Evolutionary conservation across 2,797 vertebrate species (phyloP).

Genomic region (Rhyacichthys aspro): DNA sequence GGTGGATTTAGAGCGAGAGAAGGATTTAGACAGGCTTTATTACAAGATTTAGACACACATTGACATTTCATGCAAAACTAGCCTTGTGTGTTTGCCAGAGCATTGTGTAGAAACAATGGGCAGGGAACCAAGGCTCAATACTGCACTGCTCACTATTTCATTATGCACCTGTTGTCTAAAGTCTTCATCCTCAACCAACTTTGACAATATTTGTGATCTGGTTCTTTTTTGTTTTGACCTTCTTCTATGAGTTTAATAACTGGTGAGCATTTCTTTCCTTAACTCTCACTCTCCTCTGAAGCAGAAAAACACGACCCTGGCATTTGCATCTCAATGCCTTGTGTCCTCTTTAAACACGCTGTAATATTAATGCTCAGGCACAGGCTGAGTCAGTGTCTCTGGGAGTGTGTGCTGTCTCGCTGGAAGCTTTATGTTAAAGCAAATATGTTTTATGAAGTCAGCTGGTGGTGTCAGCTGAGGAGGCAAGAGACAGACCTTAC

Average conservation of each 20-base stretch:
- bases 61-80: conserved; percentile 20
- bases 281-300: not conserved
- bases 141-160: not conserved
- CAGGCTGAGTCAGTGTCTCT: conserved; percentile 11
- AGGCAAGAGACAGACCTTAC: conserved; percentile 9
- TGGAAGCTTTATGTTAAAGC: not conserved
- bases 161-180: too few species aligned
- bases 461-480: conserved; percentile 5
- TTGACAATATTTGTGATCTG: too few species aligned
- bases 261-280: not conserved
- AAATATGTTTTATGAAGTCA: conserved; percentile 14
- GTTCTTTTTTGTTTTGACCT: not conserved
- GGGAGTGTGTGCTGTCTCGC: not conserved
- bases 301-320: not conserved
- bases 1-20: not conserved
- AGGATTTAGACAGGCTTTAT: conserved; percentile 1
- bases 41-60: conserved; percentile 13
- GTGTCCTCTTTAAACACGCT: not conserved
- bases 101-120: not conserved
- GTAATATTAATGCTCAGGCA: not conserved
- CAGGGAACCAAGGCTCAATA: not conserved
- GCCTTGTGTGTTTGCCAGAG: not conserved
- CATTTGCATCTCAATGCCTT: not conserved
- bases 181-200: too few species aligned
- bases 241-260: not conserved